A percentile compares a stretch with the other conserved stretches of the same genome.
These are phyloP conservation scores for Microhierax caerulescens DNA, from an alignment of 2,797 vertebrate species.

Conservation along the genomic window DNA sequence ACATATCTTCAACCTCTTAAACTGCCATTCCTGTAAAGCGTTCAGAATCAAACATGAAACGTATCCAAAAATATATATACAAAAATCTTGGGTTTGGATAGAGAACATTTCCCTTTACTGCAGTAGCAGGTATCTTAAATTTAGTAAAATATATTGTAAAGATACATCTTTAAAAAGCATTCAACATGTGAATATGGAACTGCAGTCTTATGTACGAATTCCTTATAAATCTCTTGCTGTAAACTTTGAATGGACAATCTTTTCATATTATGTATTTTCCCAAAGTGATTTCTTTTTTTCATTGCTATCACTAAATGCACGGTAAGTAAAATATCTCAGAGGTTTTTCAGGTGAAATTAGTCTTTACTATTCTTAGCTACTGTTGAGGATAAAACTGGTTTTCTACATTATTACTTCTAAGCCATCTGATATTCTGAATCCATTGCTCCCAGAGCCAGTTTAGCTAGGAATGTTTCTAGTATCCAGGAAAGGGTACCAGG, in stretches of 20 bases:
- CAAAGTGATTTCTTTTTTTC: neutral
- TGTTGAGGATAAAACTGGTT: neutral
- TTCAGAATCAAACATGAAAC: neutral
- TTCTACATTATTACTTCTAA: neutral
- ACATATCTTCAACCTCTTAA: neutral
- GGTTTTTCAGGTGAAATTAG: neutral
- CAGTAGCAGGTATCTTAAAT: neutral
- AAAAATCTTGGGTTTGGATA: neutral
- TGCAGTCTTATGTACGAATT: neutral
- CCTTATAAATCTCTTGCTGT: neutral
- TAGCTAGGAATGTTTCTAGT: neutral
- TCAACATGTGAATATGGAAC: neutral
- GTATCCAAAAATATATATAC: neutral
- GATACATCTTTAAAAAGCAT: neutral
- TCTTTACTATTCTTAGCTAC: neutral
- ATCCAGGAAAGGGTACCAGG: neutral
- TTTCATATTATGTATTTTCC: neutral
- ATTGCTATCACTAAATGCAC: neutral
- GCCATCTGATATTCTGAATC: neutral
- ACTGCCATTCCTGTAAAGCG: neutral
- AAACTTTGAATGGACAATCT: neutral
- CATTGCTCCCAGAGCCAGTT: neutral
- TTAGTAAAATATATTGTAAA: neutral
- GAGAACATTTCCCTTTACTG: neutral
- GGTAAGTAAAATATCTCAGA: neutral